phyloP scores from a whole-genome alignment of 2,797 vertebrate genomes.

The Rhinatrema bivittatum region DNA sequence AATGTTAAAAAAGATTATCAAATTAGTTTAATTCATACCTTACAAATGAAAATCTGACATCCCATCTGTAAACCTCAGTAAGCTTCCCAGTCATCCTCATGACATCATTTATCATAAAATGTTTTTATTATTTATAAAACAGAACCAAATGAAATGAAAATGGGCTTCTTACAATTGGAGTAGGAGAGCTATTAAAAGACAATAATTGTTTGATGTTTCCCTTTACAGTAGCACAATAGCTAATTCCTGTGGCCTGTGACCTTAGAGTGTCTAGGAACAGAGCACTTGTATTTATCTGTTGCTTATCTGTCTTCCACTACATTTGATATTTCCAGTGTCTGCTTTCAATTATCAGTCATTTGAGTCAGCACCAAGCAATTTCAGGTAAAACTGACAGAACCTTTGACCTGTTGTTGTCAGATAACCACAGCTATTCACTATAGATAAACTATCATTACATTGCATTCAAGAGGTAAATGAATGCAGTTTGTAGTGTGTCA shows the following conservation, averaged over 20 bases:
- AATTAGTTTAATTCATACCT: too few relatives aligned
- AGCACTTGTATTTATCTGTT: slow-evolving; percentile 57
- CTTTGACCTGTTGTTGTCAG: slow-evolving; percentile 82
- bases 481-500: slow-evolving; percentile 39
- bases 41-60: too few relatives aligned
- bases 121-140: too few relatives aligned
- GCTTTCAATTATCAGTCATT: slow-evolving; percentile 79
- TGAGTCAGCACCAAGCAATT: slow-evolving; percentile 64
- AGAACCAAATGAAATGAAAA: too few relatives aligned
- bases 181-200: too few relatives aligned
- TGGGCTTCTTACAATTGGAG: too few relatives aligned
- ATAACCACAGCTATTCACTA: slow-evolving; percentile 69
- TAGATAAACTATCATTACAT: slow-evolving; percentile 74
- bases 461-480: slow-evolving; percentile 48
- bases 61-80: too few relatives aligned
- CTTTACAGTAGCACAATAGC: slow-evolving; percentile 46
- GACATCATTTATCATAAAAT: too few relatives aligned
- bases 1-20: too few relatives aligned
- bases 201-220: too few relatives aligned
- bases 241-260: slow-evolving; percentile 51
- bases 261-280: slow-evolving; percentile 47
- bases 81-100: too few relatives aligned
- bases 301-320: slow-evolving; percentile 63
- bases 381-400: slow-evolving; percentile 66
- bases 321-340: slow-evolving; percentile 60